phyloP scores from a whole-genome alignment of 1,140 invertebrate genomes.

The Laodelphax striatellus region DNA sequence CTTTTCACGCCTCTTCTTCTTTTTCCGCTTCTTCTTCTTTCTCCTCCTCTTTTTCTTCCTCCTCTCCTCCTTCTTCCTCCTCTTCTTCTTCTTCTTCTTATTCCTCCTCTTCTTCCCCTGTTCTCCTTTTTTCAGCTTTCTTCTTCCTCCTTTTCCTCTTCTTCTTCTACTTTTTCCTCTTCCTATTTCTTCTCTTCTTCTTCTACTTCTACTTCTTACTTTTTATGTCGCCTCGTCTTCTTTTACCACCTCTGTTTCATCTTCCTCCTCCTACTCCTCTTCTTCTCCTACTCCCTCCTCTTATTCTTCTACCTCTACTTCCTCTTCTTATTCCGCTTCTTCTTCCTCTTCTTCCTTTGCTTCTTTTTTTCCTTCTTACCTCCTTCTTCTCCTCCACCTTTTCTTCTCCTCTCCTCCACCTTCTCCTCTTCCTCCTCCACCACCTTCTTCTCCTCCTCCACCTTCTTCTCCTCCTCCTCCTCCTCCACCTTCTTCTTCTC shows the following conservation, averaged over 20 bases:
- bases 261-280: slow-evolving; percentile 5
- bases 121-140: slow-evolving; percentile 3
- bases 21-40: slow-evolving; percentile 21
- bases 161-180: slow-evolving; percentile 7
- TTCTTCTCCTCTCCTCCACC: no score
- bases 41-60: slow-evolving; percentile 11
- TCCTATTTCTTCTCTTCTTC: slow-evolving; percentile 12
- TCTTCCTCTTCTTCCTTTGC: background rate
- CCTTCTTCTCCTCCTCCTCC: slow-evolving; percentile 21
- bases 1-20: slow-evolving; percentile 20
- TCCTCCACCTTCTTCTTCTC: slow-evolving; percentile 19
- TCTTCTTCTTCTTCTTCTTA: slow-evolving; percentile 8
- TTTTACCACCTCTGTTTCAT: background rate
- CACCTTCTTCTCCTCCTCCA: background rate
- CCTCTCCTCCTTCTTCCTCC: slow-evolving; percentile 2
- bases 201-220: no score
- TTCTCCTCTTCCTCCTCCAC: background rate
- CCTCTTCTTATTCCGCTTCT: no score
- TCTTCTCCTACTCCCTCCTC: background rate
- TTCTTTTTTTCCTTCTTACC: no score
- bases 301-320: background rate
- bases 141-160: background rate
- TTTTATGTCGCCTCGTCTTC: no score
- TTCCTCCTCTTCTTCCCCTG: slow-evolving; percentile 1
- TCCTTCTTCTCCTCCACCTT: no score